These are phyloP conservation scores for Ophion costatus DNA, from an alignment of 2,888 invertebrate genomes.

Conservation along the genomic window DNA sequence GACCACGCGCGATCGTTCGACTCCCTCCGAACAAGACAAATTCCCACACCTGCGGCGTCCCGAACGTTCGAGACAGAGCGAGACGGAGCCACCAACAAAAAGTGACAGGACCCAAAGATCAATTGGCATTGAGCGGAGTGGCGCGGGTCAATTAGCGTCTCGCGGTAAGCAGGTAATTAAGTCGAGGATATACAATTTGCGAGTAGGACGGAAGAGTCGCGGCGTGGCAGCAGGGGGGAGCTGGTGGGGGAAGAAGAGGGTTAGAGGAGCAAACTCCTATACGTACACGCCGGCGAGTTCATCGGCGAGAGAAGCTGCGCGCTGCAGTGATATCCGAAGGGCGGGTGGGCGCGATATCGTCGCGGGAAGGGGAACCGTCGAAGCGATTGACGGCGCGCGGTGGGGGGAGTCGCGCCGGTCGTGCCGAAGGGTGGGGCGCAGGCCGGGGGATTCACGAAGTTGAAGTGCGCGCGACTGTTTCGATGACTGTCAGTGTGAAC, in stretches of 20 bases:
- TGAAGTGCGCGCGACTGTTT: slow-evolving; percentile 65
- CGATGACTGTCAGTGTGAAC: slow-evolving; percentile 67
- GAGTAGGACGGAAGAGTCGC: slow-evolving; percentile 18
- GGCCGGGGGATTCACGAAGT: slow-evolving; percentile 46
- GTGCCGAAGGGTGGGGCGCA: not conserved
- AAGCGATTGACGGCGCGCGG: not conserved
- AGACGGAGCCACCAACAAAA: not conserved
- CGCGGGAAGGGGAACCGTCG: slow-evolving; percentile 6
- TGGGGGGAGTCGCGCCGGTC: not conserved
- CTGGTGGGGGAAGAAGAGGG: not conserved
- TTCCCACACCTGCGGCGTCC: not conserved
- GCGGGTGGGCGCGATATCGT: slow-evolving; percentile 15
- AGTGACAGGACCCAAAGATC: slow-evolving; percentile 45
- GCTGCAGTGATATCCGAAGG: slow-evolving; percentile 59
- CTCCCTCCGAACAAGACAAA: not conserved
- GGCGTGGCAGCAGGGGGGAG: slow-evolving; percentile 18
- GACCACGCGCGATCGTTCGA: not conserved
- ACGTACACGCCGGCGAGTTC: slow-evolving; percentile 26
- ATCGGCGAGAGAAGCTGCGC: slow-evolving; percentile 44
- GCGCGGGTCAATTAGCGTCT: slow-evolving; percentile 62
- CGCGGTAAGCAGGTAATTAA: slow-evolving; percentile 59
- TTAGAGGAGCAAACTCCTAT: slow-evolving; percentile 28
- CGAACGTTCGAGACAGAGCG: not conserved
- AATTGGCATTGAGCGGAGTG: slow-evolving; percentile 54
- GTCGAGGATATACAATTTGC: slow-evolving; percentile 50